phyloP scores from a whole-genome alignment of 2,113 vertebrate genomes.

The Loxodonta africana region DNA sequence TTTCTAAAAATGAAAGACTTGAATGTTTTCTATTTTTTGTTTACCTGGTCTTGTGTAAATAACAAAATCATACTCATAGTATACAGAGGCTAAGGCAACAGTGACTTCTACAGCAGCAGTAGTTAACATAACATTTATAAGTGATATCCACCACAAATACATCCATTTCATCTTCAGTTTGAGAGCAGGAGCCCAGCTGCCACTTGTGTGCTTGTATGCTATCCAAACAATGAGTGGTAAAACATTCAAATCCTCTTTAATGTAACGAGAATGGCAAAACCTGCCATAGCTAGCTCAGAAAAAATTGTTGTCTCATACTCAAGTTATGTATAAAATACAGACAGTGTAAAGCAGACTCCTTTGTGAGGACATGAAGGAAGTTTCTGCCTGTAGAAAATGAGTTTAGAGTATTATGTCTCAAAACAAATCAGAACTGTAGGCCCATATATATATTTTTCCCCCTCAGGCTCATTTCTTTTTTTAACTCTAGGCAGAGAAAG shows the following conservation, averaged over 20 bases:
- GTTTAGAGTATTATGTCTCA: not conserved
- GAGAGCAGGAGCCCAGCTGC: not conserved
- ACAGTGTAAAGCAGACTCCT: not conserved
- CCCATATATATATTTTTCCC: not conserved
- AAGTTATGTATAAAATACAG: constrained; percentile 10
- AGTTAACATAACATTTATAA: not conserved
- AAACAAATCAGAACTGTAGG: not conserved
- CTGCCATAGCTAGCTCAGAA: not conserved
- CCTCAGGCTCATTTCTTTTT: not conserved
- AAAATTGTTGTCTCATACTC: not conserved
- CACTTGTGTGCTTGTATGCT: not conserved
- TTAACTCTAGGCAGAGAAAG: not conserved
- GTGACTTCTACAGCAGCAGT: not conserved
- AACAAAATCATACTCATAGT: no score
- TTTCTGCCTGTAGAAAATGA: not conserved
- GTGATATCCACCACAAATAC: not conserved
- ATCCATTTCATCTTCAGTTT: not conserved
- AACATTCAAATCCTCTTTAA: constrained; percentile 34
- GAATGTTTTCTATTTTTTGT: not conserved
- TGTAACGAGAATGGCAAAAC: constrained; percentile 61
- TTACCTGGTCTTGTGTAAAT: not conserved
- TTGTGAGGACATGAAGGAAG: not conserved
- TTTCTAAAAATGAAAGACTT: not conserved
- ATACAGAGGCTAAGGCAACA: not conserved
- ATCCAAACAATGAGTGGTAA: not conserved